phyloP scores from a whole-genome alignment of 2,113 vertebrate species.

The Cebidichthys violaceus region DNA sequence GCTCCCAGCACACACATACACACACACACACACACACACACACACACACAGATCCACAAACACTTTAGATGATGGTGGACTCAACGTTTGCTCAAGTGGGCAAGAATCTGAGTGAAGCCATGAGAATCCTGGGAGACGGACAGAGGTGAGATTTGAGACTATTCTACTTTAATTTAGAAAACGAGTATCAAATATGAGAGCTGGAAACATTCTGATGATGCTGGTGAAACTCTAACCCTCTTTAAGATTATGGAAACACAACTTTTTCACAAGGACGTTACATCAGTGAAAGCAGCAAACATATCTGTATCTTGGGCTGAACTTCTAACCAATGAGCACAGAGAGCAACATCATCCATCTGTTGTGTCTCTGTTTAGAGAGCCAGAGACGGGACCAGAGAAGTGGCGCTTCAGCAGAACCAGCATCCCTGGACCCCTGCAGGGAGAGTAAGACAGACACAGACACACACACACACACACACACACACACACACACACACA shows the following conservation, averaged over 20 bases:
- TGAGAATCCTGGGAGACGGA: conserved; percentile 91
- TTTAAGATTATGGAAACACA: not conserved
- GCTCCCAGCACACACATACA: conserved; percentile 7
- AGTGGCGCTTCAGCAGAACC: conserved; percentile 79
- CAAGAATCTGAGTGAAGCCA: conserved; percentile 92
- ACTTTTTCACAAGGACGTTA: not conserved
- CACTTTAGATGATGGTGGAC: conserved; percentile 86
- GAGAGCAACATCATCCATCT: not conserved
- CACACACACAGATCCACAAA: conserved; percentile 7
- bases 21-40: conserved; percentile 8
- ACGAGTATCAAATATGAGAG: not conserved
- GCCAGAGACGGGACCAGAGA: conserved; percentile 83
- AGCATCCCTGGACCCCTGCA: conserved; percentile 95
- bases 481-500: not conserved
- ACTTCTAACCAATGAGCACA: not conserved
- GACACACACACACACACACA: not conserved
- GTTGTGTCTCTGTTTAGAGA: conserved; percentile 79
- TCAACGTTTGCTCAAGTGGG: conserved; percentile 91
- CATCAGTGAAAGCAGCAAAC: not conserved
- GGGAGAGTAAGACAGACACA: conserved; percentile 86
- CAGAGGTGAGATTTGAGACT: conserved; percentile 81
- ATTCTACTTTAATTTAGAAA: not conserved
- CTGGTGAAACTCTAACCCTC: not conserved
- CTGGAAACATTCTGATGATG: not conserved
- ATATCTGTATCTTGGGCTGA: not conserved